Conservation (phyloP, 2,113 vertebrate genomes). For the Aspiorhynchus laticeps region DNA sequence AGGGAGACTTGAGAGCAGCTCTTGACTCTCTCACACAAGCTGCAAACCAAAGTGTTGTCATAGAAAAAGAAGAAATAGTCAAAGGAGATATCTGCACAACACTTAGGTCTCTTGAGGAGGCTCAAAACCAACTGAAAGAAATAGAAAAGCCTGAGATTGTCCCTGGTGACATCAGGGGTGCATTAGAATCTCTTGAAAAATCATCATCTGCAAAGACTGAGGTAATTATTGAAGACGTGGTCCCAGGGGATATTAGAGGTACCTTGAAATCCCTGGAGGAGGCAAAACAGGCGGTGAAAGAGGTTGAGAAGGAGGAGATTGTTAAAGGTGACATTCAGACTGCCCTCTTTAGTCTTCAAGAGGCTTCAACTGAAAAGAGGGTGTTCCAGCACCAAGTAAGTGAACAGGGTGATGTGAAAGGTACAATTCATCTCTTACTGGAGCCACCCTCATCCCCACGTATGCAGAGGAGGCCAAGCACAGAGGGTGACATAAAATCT, state of each 20-base stretch:
- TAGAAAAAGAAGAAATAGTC: slow-evolving; percentile 84
- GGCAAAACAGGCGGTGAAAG: slow-evolving; percentile 77
- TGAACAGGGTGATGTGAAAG: slow-evolving; percentile 73
- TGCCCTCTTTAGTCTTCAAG: slow-evolving; percentile 68
- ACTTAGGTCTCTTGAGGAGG: slow-evolving; percentile 82
- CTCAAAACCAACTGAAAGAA: slow-evolving; percentile 77
- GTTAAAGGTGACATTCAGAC: slow-evolving; percentile 74
- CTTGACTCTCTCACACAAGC: slow-evolving; percentile 83
- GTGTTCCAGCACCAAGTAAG: slow-evolving; percentile 73
- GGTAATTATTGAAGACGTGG: slow-evolving; percentile 79
- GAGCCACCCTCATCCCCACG: slow-evolving; percentile 71
- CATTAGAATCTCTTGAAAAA: slow-evolving; percentile 85
- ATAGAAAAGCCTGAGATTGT: slow-evolving; percentile 79
- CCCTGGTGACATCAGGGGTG: slow-evolving; percentile 79
- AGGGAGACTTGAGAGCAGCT: slow-evolving; percentile 82
- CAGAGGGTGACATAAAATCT: slow-evolving; percentile 70
- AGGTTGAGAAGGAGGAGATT: slow-evolving; percentile 74
- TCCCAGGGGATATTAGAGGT: slow-evolving; percentile 81
- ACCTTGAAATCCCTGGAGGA: slow-evolving; percentile 84
- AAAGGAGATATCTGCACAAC: slow-evolving; percentile 81
- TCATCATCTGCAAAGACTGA: slow-evolving; percentile 75
- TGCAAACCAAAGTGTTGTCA: slow-evolving; percentile 76
- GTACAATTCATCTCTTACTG: slow-evolving; percentile 74
- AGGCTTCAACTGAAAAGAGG: slow-evolving; percentile 75
- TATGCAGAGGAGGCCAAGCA: slow-evolving; percentile 66